Base-by-base conservation (phyloP, 2,113 vertebrate genomes). In the Nicator chloris region DNA sequence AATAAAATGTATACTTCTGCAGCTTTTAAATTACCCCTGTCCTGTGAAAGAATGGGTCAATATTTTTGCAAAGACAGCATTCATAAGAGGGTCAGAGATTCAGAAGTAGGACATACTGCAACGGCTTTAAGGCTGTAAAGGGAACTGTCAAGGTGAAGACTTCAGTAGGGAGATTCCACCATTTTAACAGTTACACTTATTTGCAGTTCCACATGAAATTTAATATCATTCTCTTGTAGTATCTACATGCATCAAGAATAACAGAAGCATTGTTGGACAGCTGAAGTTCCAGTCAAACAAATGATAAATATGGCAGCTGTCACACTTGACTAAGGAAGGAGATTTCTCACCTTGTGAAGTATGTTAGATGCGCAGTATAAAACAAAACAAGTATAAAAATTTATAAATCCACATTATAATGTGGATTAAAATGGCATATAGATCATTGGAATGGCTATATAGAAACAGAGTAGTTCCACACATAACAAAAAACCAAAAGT, bases 11-110 rank as follows among this genome's bases (percentile, higher is more conserved):
- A 49, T 75, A 84, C 37, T 37, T 50, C 40, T 65, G 70, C 37
- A 91, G 57, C 61, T 93, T 81, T 95, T 84, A 91, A 82, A 86
- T 93, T 76, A 70, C 11, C 20, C 23, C 69, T 66, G 10, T 87
- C 66, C 53, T 71, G 16, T 44, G 53, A 65, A 87, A 72, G 44
- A 82, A 82, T 54, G 18, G 18, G 26, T 14, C 33, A 23, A 11
- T 69, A 61, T 45, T 82, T 93, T 86, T 84, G 72, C 39, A 84
- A 69, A 63, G 44, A 69, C 49, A 44, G 13, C 56, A 64, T 69
- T 44, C 4, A 1, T 50, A 42, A 70, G 27, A 83, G 11, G 24
- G 23, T 77, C 64, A 73, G 64, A 77, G 93, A 92, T 68, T 11
- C 21, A 33, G 27, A 73, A 63, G 35, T 16, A 86, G 37, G 42